phyloP scores from a whole-genome alignment of 2,113 vertebrate genomes.

The Thymallus thymallus region DNA sequence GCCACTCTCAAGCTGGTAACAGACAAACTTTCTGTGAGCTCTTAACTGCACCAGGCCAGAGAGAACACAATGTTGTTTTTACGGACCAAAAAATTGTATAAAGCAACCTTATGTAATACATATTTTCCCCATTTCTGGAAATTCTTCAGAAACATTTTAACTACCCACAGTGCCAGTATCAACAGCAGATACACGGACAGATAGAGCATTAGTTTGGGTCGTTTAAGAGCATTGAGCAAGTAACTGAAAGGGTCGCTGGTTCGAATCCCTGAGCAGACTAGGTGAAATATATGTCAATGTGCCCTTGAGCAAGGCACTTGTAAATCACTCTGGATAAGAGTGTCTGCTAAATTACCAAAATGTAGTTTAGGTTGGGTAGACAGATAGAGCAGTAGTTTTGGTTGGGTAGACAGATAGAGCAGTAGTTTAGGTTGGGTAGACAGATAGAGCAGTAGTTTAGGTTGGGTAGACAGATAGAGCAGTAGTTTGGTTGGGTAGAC shows the following conservation, averaged over 20 bases:
- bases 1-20: neutral
- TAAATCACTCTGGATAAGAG: too few relatives aligned
- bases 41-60: neutral
- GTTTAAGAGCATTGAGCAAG: too few relatives aligned
- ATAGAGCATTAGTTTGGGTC: neutral
- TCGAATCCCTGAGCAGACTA: too few relatives aligned
- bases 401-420: constrained; percentile 30
- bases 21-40: neutral
- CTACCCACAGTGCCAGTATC: neutral
- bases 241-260: too few relatives aligned
- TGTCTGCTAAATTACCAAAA: too few relatives aligned
- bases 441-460: neutral
- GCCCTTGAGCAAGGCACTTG: too few relatives aligned
- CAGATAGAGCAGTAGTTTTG: neutral
- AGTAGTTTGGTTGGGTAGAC: too few relatives aligned
- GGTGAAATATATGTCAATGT: too few relatives aligned
- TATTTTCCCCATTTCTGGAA: neutral
- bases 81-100: too few relatives aligned
- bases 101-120: neutral
- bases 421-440: too few relatives aligned
- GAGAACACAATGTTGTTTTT: too few relatives aligned
- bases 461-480: constrained; percentile 30
- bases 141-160: neutral
- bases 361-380: too few relatives aligned
- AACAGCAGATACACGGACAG: constrained; percentile 16